Base-by-base conservation (phyloP, 2,113 vertebrate species). In the Gadus chalcogrammus region DNA sequence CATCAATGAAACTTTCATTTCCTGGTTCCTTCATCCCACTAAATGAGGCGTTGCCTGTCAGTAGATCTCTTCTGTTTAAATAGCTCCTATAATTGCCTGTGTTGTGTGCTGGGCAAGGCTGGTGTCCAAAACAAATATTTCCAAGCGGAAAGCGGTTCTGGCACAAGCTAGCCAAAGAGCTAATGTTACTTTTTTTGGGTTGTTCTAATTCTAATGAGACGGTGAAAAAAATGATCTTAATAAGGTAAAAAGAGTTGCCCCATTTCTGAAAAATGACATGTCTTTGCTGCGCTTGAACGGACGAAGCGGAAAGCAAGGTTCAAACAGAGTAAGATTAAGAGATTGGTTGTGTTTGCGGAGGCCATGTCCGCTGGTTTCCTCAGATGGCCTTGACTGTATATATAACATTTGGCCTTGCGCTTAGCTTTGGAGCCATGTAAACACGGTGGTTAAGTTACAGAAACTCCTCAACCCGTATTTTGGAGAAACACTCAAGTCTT, bases 101-200 rank as follows among this genome's bases (percentile, higher is more conserved):
- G 90, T 90, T 92, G 86, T 89, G 82, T 83, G 85, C 85, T 84
- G 88, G 82, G 82, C 76, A 80, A 81, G 85, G 88, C 84, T 67
- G 68, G 75, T 65, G 70, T 91, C 90, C 91, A 92, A 91, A 91
- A 82, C 88, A 91, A 92, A 92, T 91, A 91, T 91, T 91, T 92
- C 86, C 78, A 85, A 90, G 88, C 85, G 88, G 91, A 91, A 92
- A 90, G 73, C 84, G 88, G 83, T 87, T 90, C 85, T 92, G 90
- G 91, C 88, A 81, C 31, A 69, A 31, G 82, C 80, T 76, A 52
- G 67, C 72, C 87, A 72, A 83, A 85, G 81, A 79, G 83, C 85
- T 89, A 85, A 48, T 88, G 90, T 90, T 89, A 89, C 71, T 81
- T 84, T 88, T 82, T 80, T 68, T 15, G 67, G 74, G 75, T 82